These are phyloP conservation scores for Dipodomys stephensi DNA, from an alignment of 2,113 vertebrate species.

Conservation along the genomic window DNA sequence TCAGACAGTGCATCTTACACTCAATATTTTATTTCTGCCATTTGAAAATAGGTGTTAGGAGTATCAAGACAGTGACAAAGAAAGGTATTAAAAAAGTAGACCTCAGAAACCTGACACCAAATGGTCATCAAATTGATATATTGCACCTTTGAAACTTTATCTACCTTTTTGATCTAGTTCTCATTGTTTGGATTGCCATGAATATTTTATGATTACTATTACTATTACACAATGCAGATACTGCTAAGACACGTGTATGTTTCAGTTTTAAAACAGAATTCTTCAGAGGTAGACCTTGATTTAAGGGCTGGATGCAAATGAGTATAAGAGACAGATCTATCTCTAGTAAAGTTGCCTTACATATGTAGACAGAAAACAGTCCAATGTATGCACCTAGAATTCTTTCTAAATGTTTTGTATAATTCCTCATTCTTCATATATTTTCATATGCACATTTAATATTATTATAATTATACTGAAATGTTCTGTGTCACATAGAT, in stretches of 20 bases:
- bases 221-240: background rate
- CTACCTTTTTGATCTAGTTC: background rate
- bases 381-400: background rate
- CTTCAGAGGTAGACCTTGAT: background rate
- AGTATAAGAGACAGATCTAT: background rate
- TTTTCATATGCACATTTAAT: background rate
- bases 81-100: background rate
- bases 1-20: background rate
- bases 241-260: background rate
- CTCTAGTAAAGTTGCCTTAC: background rate
- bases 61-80: background rate
- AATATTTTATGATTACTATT: constrained; percentile 27
- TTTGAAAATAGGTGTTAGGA: constrained; percentile 49
- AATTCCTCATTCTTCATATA: background rate
- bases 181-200: constrained; percentile 37
- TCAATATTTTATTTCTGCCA: background rate
- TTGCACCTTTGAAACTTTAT: background rate
- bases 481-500: background rate
- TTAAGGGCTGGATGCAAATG: background rate
- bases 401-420: background rate
- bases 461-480: background rate
- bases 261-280: background rate
- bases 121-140: background rate
- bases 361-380: background rate
- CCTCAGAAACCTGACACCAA: background rate